Evolutionary conservation across 2,113 vertebrate genomes (phyloP), one percentile per base, ranked within the genome.

Genomic region (Eublepharis macularius): DNA sequence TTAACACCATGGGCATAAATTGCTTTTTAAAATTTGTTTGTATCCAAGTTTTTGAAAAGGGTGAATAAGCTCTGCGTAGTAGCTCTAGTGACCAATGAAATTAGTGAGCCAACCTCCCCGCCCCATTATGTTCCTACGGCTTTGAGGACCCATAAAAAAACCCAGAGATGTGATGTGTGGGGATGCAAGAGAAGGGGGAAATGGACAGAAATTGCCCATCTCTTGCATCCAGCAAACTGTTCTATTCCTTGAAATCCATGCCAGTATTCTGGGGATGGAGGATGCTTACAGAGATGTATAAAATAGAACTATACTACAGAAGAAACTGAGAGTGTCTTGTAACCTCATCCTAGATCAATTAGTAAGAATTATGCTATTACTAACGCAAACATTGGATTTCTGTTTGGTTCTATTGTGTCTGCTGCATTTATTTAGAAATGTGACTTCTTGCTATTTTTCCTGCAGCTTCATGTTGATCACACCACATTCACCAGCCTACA

Each of bases 391-490:
- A 19, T 19, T 32, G 70, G 32, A 41, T 60, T 57, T 39, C 80
- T 54, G 36, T 43, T 49, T 78, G 21, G 4, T 65, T 65, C 11
- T n/a, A n/a, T 80, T 80, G 36, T 16, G 82, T 49, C 41, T 83
- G 65, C 7, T 9, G 73, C 21, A 66, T 39, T 60, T 45, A 83
- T 80, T 79, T 0, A 83, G 76, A 76, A 65, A 83, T 8, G n/a
- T 16, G 49, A 0, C 86, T 2, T 49, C 81, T n/a, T 66, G 43
- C 29, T 72, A 36, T 63, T 49, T 49, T 68, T 49, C 41, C 45
- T 76, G 12, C 4, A 24, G 69, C 36, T 82, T n/a, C 45, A 81
- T 76, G 63, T 79, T 76, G 7, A 24, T 83, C 76, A n/a, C n/a
- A n/a, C 29, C n/a, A 32, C 7, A 39, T 68, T 76, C 45, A 9